Conservation (phyloP, 2,113 vertebrate species). For the Rhinolophus sinicus region DNA sequence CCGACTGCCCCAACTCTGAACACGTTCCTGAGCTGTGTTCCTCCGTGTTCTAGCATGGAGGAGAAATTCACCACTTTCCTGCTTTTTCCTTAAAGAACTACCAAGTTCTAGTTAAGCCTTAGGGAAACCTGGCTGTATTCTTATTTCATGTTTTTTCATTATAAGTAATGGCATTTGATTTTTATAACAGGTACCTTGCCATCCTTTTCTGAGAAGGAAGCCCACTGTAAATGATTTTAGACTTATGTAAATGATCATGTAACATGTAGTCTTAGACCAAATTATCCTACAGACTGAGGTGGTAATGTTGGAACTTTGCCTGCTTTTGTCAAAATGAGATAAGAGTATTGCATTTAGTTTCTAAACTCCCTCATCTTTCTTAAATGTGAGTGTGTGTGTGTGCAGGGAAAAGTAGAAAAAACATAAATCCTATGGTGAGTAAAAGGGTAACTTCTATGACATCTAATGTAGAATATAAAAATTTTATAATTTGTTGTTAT, state of each 20-base stretch:
- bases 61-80: background rate
- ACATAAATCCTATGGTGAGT: background rate
- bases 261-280: background rate
- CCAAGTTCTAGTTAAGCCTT: background rate
- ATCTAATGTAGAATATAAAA: background rate
- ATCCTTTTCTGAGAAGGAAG: background rate
- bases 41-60: background rate
- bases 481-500: background rate
- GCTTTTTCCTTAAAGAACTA: background rate
- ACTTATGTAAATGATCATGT: background rate
- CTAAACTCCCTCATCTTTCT: background rate
- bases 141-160: slow-evolving; percentile 1
- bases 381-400: background rate
- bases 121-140: background rate
- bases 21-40: background rate
- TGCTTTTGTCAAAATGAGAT: background rate
- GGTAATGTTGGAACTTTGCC: background rate
- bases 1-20: background rate
- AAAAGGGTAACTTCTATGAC: background rate
- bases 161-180: background rate
- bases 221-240: background rate
- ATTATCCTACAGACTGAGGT: background rate
- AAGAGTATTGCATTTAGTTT: background rate
- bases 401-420: background rate
- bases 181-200: background rate